phyloP scores from a whole-genome alignment of 2,888 invertebrate species.

The Acanthococcus lagerstroemiae region DNA sequence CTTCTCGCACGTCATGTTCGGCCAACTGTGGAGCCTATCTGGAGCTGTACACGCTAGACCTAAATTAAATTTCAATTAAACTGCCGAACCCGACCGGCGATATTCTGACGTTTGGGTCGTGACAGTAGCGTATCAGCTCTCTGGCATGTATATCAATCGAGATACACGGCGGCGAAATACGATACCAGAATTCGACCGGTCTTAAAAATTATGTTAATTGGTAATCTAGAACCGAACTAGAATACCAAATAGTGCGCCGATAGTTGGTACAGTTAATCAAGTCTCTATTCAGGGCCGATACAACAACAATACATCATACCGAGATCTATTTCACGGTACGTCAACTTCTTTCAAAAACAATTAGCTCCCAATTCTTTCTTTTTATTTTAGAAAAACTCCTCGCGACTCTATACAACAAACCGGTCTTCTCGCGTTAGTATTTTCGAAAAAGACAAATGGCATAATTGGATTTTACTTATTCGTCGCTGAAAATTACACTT shows the following conservation, averaged over 20 bases:
- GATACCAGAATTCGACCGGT: background rate
- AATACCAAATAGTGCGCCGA: background rate
- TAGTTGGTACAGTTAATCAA: conserved; percentile 22
- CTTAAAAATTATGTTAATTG: background rate
- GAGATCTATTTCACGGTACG: conserved; percentile 26
- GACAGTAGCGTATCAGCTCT: background rate
- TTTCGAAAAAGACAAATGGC: conserved; percentile 18
- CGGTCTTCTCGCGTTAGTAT: conserved; percentile 12
- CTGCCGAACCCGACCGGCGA: background rate
- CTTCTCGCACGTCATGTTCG: background rate
- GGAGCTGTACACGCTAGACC: no score
- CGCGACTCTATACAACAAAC: conserved; percentile 22
- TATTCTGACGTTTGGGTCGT: background rate
- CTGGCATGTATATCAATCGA: background rate
- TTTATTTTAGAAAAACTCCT: conserved; percentile 9
- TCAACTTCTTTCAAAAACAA: conserved; percentile 30
- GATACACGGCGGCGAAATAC: background rate
- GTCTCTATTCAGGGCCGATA: conserved; percentile 22
- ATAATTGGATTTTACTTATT: conserved; percentile 24
- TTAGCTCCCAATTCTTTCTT: conserved; percentile 29
- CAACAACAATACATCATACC: conserved; percentile 26
- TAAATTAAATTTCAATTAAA: background rate
- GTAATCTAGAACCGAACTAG: background rate
- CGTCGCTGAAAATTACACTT: background rate
- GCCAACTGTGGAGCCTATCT: no score